Conservation (phyloP, 2,797 vertebrate species). For the Buphagus erythrorhynchus region DNA sequence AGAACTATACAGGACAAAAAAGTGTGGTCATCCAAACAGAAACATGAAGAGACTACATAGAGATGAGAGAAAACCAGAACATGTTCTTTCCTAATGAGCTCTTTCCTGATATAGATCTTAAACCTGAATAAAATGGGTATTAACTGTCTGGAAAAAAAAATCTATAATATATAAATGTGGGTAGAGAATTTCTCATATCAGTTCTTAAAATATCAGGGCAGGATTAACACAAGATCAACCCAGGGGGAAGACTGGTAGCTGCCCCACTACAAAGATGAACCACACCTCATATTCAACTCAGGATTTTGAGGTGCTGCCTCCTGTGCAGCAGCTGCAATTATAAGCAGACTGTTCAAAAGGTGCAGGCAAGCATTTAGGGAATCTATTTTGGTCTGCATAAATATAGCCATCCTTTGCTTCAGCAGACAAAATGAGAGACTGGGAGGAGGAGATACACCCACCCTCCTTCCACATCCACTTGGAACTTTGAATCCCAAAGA, state of each 20-base stretch:
- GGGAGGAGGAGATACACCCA: not conserved
- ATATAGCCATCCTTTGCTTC: not conserved
- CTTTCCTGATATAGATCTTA: not conserved
- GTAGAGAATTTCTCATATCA: not conserved
- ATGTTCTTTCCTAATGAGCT: not conserved
- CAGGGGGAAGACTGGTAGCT: not conserved
- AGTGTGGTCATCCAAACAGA: not conserved
- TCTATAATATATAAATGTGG: not conserved
- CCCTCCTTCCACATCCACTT: not conserved
- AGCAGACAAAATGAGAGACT: not conserved
- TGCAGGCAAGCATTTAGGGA: not conserved
- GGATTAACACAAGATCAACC: not conserved
- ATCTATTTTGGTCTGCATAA: not conserved
- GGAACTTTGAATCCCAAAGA: not conserved
- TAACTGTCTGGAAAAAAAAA: not conserved
- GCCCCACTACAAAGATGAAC: not conserved
- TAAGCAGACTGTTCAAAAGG: not conserved
- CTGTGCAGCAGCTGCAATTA: not conserved
- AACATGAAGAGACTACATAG: not conserved
- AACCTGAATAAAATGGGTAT: not conserved
- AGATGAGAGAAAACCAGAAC: constrained; percentile 12
- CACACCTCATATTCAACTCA: not conserved
- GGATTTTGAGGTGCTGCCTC: not conserved
- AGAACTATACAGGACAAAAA: constrained; percentile 29
- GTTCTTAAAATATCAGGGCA: not conserved